Evolutionary conservation across 2,797 vertebrate genomes (phyloP).

Genomic region (Podarcis lilfordi): DNA sequence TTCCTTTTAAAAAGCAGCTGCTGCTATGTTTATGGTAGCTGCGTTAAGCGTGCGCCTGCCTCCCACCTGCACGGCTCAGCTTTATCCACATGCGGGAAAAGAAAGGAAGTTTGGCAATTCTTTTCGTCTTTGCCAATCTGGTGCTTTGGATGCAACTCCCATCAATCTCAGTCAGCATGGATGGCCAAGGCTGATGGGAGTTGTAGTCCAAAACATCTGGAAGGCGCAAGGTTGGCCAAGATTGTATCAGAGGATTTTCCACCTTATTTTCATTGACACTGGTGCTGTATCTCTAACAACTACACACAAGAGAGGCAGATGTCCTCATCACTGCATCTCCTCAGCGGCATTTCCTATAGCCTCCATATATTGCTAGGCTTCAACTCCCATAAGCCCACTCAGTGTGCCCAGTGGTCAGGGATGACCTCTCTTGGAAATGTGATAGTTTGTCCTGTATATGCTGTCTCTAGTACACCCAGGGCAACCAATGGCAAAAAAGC

Average conservation of each 20-base stretch:
- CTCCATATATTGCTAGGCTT: neutral
- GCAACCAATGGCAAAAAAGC: neutral
- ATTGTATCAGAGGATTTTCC: neutral
- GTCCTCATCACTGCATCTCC: neutral
- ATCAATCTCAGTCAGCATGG: neutral
- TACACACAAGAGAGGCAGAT: neutral
- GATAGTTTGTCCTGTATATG: neutral
- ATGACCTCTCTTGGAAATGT: neutral
- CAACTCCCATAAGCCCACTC: neutral
- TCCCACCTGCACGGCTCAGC: neutral
- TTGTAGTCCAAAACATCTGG: neutral
- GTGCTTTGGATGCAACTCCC: neutral
- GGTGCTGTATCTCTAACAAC: neutral
- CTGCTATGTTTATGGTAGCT: neutral
- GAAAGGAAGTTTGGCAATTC: neutral
- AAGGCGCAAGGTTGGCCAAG: neutral
- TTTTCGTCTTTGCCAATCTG: neutral
- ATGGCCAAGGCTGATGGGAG: too few relatives aligned
- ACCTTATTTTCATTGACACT: neutral
- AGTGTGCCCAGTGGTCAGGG: neutral
- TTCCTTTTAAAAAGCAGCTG: neutral
- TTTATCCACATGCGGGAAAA: neutral
- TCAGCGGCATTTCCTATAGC: neutral
- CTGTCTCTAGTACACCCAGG: neutral
- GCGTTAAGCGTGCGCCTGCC: too few relatives aligned